A percentile compares a stretch with the other conserved stretches of the same genome.
Conservation (phyloP, 1,140 invertebrate species). For the Cherax quadricarinatus region DNA sequence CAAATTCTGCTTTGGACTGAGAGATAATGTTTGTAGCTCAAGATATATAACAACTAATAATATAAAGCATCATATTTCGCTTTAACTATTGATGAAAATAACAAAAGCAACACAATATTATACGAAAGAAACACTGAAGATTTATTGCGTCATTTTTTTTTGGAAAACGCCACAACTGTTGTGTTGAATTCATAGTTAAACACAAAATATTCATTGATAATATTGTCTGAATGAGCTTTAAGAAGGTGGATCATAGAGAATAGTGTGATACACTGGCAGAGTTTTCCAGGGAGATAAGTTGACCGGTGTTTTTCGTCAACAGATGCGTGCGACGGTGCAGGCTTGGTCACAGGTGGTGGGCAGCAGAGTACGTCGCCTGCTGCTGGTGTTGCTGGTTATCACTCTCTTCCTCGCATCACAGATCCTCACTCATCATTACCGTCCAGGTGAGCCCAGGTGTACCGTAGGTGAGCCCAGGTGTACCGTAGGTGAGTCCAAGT, state of each 20-base stretch:
- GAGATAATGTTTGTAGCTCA: too few relatives aligned
- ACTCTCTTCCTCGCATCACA: constrained; percentile 14
- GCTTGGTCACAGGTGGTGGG: neutral
- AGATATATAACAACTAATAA: too few relatives aligned
- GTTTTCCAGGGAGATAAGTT: too few relatives aligned
- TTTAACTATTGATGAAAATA: too few relatives aligned
- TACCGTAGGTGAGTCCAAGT: too few relatives aligned
- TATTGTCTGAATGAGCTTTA: too few relatives aligned
- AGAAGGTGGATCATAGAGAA: neutral
- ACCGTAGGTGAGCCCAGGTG: neutral
- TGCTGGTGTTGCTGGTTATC: constrained; percentile 1
- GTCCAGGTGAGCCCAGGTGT: neutral
- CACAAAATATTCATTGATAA: neutral
- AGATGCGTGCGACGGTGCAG: neutral
- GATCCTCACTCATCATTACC: neutral
- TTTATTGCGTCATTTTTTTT: too few relatives aligned
- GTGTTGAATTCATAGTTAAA: neutral
- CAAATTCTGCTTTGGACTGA: too few relatives aligned
- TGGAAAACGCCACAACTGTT: neutral
- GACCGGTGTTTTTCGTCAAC: neutral
- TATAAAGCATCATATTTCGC: too few relatives aligned
- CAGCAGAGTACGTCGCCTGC: neutral
- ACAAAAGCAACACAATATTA: too few relatives aligned
- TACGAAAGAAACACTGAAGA: too few relatives aligned
- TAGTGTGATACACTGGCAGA: neutral